These are phyloP conservation scores for Anticlea derivata DNA, from an alignment of 2,888 invertebrate species.

Conservation along the genomic window DNA sequence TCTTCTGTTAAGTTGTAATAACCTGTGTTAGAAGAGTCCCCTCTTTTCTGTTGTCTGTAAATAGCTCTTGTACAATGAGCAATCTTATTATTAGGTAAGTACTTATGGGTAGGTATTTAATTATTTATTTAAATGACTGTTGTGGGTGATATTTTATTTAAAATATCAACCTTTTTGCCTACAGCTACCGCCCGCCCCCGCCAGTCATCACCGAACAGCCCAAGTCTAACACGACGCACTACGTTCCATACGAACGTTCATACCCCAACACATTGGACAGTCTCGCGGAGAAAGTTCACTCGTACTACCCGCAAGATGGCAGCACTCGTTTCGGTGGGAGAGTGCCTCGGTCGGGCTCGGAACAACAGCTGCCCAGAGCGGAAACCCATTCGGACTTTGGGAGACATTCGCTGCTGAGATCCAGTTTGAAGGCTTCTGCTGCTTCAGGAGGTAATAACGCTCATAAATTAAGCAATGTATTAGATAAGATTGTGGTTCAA, in stretches of 20 bases:
- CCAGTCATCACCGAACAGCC: slow-evolving; percentile 96
- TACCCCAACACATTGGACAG: slow-evolving; percentile 95
- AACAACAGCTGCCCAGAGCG: slow-evolving; percentile 94
- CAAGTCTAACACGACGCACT: slow-evolving; percentile 90
- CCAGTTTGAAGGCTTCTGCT: slow-evolving; percentile 88
- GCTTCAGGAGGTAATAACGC: slow-evolving; percentile 59
- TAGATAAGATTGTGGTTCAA: too few species aligned
- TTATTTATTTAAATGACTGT: too few species aligned
- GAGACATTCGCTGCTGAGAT: slow-evolving; percentile 91
- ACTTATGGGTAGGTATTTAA: too few species aligned
- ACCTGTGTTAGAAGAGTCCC: too few species aligned
- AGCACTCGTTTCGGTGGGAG: slow-evolving; percentile 74
- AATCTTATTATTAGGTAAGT: too few species aligned
- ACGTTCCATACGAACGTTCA: slow-evolving; percentile 93
- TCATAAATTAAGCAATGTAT: too few species aligned
- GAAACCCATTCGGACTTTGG: slow-evolving; percentile 93
- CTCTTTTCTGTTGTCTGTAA: too few species aligned
- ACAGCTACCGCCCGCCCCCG: slow-evolving; percentile 91
- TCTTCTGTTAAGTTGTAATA: too few species aligned
- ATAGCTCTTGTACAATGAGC: too few species aligned
- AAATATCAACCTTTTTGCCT: too few species aligned
- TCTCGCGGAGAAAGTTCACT: slow-evolving; percentile 95
- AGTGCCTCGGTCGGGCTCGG: slow-evolving; percentile 95
- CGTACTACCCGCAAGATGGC: slow-evolving; percentile 86
- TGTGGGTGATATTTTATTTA: background rate